Base-by-base conservation (phyloP, 2,888 invertebrate genomes). In the Dynastes maya region DNA sequence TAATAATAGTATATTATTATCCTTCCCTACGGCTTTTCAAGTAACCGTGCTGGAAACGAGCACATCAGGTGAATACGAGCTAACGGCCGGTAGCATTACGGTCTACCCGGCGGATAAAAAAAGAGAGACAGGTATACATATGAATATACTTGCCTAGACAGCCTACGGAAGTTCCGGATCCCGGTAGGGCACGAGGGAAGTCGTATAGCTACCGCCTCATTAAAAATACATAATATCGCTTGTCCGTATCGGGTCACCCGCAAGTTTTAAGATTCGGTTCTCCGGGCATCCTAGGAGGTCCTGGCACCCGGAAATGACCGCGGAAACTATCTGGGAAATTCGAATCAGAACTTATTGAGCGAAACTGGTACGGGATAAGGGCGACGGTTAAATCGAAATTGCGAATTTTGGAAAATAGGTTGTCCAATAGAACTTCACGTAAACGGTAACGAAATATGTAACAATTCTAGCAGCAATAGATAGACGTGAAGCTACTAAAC, bases 1-100 rank as follows among this genome's bases (percentile, higher is more conserved):
- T 68, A 68, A 68, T 68, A 68, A 68, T 51, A 68, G 49, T 68
- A 68, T 68, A 68, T 68, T 68, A 68, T 68, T 68, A 68, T 51
- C 68, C 68, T 27, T n/a, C 68, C 68, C 68, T 68, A 11, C 68
- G 68, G 68, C 53, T 68, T 68, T 53, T 68, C 68, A 68, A 51
- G 51, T 68, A 68, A 27, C 53, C 51, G 51, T 51, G 49, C 51
- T 51, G 67, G 67, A 49, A 68, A 27, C 49, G 49, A 68, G 49
- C 67, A 49, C 67, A 37, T 37, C 45, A 68, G 68, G 53, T 68
- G 68, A 68, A 68, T 51, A 51, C 68, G 29, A 49, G 13, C 16
- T 67, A 67, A 40, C 65, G 11, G 16, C 51, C 55, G 3, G 8
- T 58, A 16, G 16, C 55, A 22, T 22, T 58, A 27, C 51, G 27